Conservation (phyloP, 2,888 invertebrate species). For the Dynastes hyllus region DNA sequence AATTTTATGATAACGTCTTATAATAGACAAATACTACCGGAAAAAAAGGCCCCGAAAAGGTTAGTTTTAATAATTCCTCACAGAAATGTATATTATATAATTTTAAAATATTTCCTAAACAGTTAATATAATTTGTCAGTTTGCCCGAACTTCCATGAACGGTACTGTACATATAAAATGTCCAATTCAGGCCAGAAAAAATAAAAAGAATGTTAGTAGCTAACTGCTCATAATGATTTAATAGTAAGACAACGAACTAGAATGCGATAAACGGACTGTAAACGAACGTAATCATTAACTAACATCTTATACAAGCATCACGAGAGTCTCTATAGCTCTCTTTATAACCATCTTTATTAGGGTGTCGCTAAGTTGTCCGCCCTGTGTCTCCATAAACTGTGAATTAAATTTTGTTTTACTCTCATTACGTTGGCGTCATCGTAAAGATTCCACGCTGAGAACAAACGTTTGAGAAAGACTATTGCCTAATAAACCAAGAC, state of each 20-base stretch:
- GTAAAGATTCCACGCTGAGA: not conserved
- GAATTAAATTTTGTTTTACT: constrained; percentile 25
- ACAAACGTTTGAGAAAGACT: not conserved
- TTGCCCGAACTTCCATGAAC: too few relatives aligned
- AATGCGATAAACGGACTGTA: not conserved
- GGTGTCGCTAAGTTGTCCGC: constrained; percentile 6
- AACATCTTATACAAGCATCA: not conserved
- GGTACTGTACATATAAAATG: too few relatives aligned
- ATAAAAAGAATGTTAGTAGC: too few relatives aligned
- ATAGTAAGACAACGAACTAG: not conserved
- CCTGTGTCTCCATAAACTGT: not conserved
- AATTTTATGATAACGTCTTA: too few relatives aligned
- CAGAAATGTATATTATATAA: too few relatives aligned
- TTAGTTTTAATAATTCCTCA: too few relatives aligned
- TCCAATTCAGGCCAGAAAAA: too few relatives aligned
- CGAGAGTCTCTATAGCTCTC: not conserved
- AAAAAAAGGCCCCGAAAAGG: too few relatives aligned
- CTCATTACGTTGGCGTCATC: not conserved
- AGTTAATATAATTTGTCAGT: too few relatives aligned
- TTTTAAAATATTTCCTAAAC: too few relatives aligned
- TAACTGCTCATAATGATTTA: not conserved
- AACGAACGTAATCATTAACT: not conserved
- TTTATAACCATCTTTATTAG: constrained; percentile 20
- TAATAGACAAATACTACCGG: too few relatives aligned
- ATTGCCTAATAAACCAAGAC: not conserved